These are phyloP conservation scores for Penelope pileata DNA, from an alignment of 2,113 vertebrate species.

Conservation along the genomic window DNA sequence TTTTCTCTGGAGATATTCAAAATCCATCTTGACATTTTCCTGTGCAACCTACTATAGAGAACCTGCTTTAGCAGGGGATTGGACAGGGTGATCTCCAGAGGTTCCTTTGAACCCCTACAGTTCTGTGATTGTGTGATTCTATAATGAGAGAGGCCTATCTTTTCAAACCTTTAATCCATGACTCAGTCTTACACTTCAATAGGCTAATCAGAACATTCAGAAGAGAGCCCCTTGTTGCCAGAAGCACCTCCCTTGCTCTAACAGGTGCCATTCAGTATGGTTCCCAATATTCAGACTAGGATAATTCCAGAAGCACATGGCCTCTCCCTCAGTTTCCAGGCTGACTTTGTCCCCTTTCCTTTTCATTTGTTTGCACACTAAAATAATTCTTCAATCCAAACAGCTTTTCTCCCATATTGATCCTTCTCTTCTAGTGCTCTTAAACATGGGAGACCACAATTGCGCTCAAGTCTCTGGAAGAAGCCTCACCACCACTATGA, in stretches of 20 bases:
- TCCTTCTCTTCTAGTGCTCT: neutral
- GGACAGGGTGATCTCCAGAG: too few relatives aligned
- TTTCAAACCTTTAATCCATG: neutral
- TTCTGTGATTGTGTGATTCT: too few relatives aligned
- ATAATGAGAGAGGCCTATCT: neutral
- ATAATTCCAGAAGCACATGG: neutral
- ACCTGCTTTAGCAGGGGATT: too few relatives aligned
- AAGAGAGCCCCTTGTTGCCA: neutral
- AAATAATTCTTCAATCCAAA: neutral
- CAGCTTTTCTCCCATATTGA: neutral
- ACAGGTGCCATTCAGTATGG: neutral
- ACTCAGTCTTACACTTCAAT: neutral
- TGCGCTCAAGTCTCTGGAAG: neutral
- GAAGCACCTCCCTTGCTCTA: neutral
- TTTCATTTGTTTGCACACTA: neutral
- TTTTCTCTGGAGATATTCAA: too few relatives aligned
- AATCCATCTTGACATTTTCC: too few relatives aligned
- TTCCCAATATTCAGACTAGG: neutral
- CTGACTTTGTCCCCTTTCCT: neutral
- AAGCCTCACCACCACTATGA: neutral
- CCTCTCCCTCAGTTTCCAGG: neutral
- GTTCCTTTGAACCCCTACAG: too few relatives aligned
- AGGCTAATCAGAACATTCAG: neutral
- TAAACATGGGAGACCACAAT: neutral
- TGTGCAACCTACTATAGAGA: too few relatives aligned